Conservation (phyloP, 1,140 invertebrate genomes). For the Diabrotica virgifera region DNA sequence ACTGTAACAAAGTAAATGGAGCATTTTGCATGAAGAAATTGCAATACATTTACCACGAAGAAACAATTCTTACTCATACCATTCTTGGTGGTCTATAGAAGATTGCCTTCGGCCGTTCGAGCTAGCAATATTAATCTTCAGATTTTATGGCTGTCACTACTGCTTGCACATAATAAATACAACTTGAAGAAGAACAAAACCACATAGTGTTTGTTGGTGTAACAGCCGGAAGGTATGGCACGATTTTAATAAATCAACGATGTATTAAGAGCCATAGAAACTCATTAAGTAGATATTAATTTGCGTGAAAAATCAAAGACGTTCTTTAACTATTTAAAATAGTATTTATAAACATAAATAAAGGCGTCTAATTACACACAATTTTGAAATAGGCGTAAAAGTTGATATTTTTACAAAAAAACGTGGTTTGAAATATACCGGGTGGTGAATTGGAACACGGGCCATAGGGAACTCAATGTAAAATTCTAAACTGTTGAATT, state of each 20-base stretch:
- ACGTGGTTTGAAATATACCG: no score
- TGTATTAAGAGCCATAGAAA: background rate
- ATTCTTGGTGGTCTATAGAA: background rate
- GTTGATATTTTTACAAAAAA: background rate
- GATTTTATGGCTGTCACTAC: background rate
- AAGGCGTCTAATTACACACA: background rate
- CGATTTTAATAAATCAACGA: background rate
- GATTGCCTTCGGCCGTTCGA: background rate
- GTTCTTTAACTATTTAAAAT: background rate
- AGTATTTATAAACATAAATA: background rate
- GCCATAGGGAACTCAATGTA: no score
- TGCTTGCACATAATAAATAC: background rate
- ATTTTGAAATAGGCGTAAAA: background rate
- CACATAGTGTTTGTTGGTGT: background rate
- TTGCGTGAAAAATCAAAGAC: no score
- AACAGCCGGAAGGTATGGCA: background rate
- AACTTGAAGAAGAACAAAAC: background rate
- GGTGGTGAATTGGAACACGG: no score
- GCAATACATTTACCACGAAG: background rate
- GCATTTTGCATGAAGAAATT: constrained; percentile 1
- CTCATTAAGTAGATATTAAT: background rate
- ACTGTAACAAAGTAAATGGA: background rate
- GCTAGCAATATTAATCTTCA: background rate
- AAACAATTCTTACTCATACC: background rate
- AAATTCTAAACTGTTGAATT: no score